These are phyloP conservation scores for Armadillidium nasatum DNA, from an alignment of 1,140 invertebrate genomes.

Conservation along the genomic window DNA sequence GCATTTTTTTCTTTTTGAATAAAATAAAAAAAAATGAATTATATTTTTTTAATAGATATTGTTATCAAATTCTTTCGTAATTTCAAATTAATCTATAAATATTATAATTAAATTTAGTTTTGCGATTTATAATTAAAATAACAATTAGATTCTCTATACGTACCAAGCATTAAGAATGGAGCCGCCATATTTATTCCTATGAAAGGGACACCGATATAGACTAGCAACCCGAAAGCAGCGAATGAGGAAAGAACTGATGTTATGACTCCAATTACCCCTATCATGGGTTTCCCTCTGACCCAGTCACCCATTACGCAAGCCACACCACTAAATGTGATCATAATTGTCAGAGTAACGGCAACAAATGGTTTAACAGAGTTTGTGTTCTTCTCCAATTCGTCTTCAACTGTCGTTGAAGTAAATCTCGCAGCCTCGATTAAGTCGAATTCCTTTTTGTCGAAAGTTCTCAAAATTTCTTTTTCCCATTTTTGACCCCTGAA, in stretches of 20 bases:
- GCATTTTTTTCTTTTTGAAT: too few species aligned
- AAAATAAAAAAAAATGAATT: too few species aligned
- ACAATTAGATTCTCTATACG: too few species aligned
- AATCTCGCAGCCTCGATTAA: slow-evolving; percentile 51
- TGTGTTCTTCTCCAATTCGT: slow-evolving; percentile 84
- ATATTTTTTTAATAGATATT: too few species aligned
- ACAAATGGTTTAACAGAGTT: slow-evolving; percentile 83
- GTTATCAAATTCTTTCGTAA: too few species aligned
- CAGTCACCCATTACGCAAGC: slow-evolving; percentile 75
- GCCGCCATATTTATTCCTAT: slow-evolving; percentile 72
- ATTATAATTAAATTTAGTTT: too few species aligned
- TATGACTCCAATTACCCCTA: slow-evolving; percentile 83
- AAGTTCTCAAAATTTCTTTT: background rate
- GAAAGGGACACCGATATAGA: slow-evolving; percentile 85
- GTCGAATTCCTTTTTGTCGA: background rate
- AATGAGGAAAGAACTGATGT: slow-evolving; percentile 82
- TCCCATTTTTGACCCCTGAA: background rate
- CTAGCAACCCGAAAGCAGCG: slow-evolving; percentile 83
- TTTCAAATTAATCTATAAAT: too few species aligned
- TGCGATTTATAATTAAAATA: too few species aligned
- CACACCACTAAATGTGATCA: slow-evolving; percentile 69
- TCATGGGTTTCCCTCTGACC: slow-evolving; percentile 82
- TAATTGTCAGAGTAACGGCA: slow-evolving; percentile 75
- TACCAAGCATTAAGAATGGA: slow-evolving; percentile 56
- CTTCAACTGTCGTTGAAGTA: slow-evolving; percentile 77